These are phyloP conservation scores for Progne subis DNA, from an alignment of 2,113 vertebrate genomes.

Conservation along the genomic window DNA sequence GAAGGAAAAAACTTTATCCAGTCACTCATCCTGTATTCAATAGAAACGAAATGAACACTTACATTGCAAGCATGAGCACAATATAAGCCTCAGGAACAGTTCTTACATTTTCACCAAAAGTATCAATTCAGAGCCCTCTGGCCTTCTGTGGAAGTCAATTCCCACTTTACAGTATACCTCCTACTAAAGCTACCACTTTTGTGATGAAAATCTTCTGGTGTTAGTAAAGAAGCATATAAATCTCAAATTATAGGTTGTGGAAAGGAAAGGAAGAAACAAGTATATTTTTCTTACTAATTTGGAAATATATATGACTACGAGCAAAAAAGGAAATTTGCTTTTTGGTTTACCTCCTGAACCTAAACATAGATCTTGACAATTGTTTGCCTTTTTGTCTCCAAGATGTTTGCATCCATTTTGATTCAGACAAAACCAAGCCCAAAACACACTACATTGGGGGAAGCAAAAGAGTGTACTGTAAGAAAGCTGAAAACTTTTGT, in stretches of 20 bases:
- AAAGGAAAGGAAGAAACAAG: neutral
- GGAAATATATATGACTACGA: neutral
- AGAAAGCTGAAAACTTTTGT: neutral
- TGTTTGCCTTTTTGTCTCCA: neutral
- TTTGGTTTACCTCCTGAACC: neutral
- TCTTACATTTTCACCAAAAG: neutral
- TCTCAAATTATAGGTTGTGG: neutral
- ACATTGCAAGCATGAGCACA: neutral
- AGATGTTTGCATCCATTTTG: neutral
- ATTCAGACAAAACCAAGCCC: neutral
- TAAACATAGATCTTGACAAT: neutral
- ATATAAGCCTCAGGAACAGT: neutral
- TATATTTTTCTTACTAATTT: neutral
- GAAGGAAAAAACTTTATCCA: neutral
- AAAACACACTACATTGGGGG: neutral
- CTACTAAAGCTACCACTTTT: neutral
- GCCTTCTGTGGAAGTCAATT: neutral
- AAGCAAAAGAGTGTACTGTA: rapidly evolving
- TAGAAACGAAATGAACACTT: neutral
- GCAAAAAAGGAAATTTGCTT: neutral
- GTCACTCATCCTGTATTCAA: neutral
- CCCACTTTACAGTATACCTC: neutral
- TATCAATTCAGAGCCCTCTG: neutral
- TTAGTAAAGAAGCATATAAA: neutral
- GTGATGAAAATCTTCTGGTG: neutral